Percentiles rank a stretch among this genome's conserved stretches.
Conservation (phyloP, 2,797 vertebrate genomes). For the Periophthalmus magnuspinnatus region DNA sequence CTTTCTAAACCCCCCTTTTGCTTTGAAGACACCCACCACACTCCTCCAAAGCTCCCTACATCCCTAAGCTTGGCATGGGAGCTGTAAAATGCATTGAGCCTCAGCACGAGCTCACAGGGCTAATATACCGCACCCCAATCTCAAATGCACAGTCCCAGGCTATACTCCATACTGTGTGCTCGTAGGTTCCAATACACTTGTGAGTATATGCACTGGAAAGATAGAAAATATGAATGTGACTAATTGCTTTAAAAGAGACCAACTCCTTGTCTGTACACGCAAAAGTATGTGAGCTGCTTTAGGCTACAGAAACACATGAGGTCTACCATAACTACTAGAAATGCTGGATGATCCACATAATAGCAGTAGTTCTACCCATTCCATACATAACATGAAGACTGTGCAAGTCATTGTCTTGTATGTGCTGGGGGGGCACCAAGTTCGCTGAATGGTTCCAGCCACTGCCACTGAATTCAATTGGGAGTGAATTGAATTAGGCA, state of each 20-base stretch:
- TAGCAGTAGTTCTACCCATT: constrained; percentile 15
- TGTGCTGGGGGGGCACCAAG: constrained; percentile 19
- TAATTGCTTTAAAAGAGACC: constrained; percentile 54
- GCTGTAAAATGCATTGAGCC: constrained; percentile 43
- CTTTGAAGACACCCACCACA: constrained; percentile 33
- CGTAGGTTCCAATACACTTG: constrained; percentile 9
- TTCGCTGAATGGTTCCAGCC: constrained; percentile 60
- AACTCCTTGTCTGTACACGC: constrained; percentile 42
- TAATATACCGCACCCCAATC: constrained; percentile 16
- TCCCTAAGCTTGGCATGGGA: constrained; percentile 46
- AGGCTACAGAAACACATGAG: constrained; percentile 33
- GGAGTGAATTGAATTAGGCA: constrained; percentile 73
- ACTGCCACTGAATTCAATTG: constrained; percentile 74
- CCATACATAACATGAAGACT: constrained; percentile 21
- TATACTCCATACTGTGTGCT: constrained; percentile 13
- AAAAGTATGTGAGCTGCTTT: constrained; percentile 38
- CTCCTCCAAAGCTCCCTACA: constrained; percentile 40
- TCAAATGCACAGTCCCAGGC: constrained; percentile 18
- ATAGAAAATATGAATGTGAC: constrained; percentile 46
- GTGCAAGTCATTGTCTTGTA: constrained; percentile 19
- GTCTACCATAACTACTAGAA: constrained; percentile 9
- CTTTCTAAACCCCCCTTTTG: constrained; percentile 16
- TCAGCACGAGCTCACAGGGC: constrained; percentile 44
- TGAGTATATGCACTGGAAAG: not conserved
- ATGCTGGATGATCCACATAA: constrained; percentile 4